These are phyloP conservation scores for Schlechtendalia chinensis DNA, from an alignment of 1,140 invertebrate species.

Conservation along the genomic window DNA sequence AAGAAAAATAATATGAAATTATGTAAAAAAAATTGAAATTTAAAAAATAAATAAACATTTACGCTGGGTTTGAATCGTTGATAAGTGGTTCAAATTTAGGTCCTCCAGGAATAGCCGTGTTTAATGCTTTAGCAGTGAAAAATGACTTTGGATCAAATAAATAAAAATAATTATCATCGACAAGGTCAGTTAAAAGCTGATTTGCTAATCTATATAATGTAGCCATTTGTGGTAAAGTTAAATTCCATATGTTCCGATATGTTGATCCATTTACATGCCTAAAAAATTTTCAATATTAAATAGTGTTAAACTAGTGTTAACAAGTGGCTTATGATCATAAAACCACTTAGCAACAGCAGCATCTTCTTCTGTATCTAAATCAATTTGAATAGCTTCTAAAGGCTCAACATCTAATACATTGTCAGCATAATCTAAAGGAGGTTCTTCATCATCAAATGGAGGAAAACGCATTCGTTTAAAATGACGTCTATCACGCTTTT, in stretches of 20 bases:
- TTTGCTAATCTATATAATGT: constrained; percentile 96
- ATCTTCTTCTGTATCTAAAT: constrained; percentile 95
- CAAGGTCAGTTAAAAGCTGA: constrained; percentile 96
- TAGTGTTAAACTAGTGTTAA: constrained; percentile 69
- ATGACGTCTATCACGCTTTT: constrained; percentile 97
- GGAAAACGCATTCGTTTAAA: constrained; percentile 99
- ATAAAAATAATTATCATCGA: constrained; percentile 99
- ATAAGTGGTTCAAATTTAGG: constrained; percentile 99
- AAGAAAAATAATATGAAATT: constrained; percentile 41
- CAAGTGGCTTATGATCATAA: constrained; percentile 96
- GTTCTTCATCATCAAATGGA: constrained; percentile 99
- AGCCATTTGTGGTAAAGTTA: constrained; percentile 94
- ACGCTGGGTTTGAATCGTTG: constrained; percentile 91
- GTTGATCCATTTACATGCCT: constrained; percentile 95
- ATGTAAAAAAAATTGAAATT: not conserved
- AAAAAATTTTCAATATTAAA: constrained; percentile 51
- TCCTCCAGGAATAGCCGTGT: constrained; percentile 99
- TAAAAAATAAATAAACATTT: constrained; percentile 55
- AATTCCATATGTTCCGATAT: constrained; percentile 94
- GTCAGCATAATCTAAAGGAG: constrained; percentile 97
- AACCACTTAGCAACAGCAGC: constrained; percentile 90
- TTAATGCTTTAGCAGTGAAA: constrained; percentile 98
- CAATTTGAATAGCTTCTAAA: constrained; percentile 97
- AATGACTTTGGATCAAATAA: constrained; percentile 99
- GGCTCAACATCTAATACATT: constrained; percentile 99